These are phyloP conservation scores for Perca schrenkii DNA, from an alignment of 2,113 vertebrate species.

Conservation along the genomic window DNA sequence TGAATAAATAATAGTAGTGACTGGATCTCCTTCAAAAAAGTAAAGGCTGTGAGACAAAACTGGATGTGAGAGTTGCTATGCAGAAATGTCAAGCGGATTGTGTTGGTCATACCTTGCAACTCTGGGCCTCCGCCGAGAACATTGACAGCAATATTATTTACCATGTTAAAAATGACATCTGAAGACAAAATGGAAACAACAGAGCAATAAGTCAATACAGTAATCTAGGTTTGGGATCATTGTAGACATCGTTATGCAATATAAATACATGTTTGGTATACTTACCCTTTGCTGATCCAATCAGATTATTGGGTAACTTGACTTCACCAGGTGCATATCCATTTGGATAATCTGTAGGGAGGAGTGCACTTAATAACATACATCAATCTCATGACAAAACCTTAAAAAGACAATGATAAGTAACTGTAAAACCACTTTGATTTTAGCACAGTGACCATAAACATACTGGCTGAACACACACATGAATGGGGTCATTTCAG, in stretches of 20 bases:
- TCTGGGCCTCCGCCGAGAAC: conserved; percentile 91
- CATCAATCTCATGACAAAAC: neutral
- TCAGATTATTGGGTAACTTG: conserved; percentile 92
- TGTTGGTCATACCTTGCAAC: conserved; percentile 74
- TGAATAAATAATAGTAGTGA: neutral
- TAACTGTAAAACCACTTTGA: neutral
- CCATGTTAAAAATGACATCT: conserved; percentile 98
- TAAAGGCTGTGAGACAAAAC: neutral
- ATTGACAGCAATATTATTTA: conserved; percentile 96
- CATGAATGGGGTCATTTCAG: neutral
- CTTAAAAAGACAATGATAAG: neutral
- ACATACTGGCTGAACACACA: neutral
- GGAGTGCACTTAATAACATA: conserved; percentile 16
- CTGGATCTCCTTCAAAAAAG: neutral
- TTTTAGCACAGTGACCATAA: neutral
- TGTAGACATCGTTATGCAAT: neutral
- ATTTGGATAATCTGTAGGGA: conserved; percentile 88
- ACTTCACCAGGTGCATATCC: conserved; percentile 89
- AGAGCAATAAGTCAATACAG: neutral
- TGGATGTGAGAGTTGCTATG: neutral
- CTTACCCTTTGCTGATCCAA: conserved; percentile 96
- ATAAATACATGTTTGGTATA: neutral
- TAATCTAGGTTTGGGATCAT: neutral
- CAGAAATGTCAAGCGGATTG: neutral
- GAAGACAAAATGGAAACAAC: conserved; percentile 29